phyloP scores from a whole-genome alignment of 2,113 vertebrate genomes.

The Casuarius casuarius region DNA sequence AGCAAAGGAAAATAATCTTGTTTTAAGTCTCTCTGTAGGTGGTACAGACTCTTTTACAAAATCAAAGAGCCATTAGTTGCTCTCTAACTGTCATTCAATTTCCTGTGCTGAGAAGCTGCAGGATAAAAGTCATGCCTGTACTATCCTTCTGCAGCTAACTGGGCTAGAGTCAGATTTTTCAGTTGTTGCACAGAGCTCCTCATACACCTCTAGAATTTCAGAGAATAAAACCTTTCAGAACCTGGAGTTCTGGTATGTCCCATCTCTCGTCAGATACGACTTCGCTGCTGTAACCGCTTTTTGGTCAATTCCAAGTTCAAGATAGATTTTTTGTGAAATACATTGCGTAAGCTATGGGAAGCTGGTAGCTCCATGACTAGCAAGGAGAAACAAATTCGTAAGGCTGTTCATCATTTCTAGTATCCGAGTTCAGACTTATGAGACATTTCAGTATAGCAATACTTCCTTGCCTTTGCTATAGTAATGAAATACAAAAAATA shows the following conservation, averaged over 20 bases:
- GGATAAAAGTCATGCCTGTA: background rate
- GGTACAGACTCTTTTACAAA: background rate
- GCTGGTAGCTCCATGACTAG: background rate
- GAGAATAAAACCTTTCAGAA: background rate
- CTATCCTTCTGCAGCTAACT: background rate
- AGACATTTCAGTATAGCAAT: background rate
- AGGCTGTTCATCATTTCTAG: background rate
- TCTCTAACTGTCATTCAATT: constrained; percentile 33
- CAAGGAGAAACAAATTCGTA: background rate
- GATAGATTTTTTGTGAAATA: background rate
- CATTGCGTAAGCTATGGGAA: background rate
- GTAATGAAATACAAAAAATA: background rate
- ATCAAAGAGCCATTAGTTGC: constrained; percentile 23
- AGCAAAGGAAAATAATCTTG: constrained; percentile 20
- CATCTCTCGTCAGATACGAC: background rate
- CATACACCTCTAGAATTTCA: background rate
- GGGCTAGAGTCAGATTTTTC: background rate
- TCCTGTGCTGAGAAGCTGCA: background rate
- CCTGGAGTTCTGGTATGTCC: background rate
- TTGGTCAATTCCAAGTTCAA: background rate
- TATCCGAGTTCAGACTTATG: background rate
- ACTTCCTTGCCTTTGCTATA: background rate
- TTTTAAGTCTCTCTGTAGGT: constrained; percentile 25
- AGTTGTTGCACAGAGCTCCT: background rate
- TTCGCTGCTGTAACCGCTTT: constrained; percentile 6